phyloP scores from a whole-genome alignment of 2,888 invertebrate genomes.

The Limnephilus marmoratus region DNA sequence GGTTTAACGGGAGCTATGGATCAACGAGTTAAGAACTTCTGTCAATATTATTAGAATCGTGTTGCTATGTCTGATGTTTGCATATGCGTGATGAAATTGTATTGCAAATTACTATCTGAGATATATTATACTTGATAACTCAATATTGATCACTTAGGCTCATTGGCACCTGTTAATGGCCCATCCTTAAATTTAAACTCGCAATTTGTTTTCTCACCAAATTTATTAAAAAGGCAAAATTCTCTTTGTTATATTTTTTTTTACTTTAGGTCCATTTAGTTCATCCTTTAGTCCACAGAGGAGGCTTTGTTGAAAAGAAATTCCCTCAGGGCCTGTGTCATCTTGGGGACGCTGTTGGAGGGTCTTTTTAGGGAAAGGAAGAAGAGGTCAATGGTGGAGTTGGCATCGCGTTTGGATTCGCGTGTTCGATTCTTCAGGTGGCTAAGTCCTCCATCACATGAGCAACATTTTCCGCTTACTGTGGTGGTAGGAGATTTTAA shows the following conservation, averaged over 20 bases:
- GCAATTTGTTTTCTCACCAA: neutral
- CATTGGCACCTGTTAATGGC: neutral
- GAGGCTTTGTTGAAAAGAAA: no score
- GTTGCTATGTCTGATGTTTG: neutral
- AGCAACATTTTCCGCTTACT: no score
- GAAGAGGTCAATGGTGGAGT: no score
- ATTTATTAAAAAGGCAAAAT: neutral
- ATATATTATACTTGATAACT: neutral
- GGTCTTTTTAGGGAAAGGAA: no score
- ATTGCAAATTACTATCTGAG: neutral
- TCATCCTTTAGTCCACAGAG: no score
- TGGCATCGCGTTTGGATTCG: no score
- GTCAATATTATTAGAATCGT: neutral
- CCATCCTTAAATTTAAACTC: neutral
- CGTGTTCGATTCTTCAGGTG: no score
- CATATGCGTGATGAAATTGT: neutral
- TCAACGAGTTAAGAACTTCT: neutral
- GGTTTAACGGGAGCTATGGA: neutral
- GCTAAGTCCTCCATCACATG: no score
- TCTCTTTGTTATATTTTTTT: neutral
- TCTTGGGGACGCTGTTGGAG: neutral
- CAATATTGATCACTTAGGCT: neutral
- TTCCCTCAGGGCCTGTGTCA: neutral
- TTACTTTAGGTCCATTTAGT: no score
- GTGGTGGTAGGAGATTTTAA: no score